A percentile compares a stretch with the other conserved stretches of the same genome.
Conservation (phyloP, 2,113 vertebrate genomes). For the Dipodomys merriami region DNA sequence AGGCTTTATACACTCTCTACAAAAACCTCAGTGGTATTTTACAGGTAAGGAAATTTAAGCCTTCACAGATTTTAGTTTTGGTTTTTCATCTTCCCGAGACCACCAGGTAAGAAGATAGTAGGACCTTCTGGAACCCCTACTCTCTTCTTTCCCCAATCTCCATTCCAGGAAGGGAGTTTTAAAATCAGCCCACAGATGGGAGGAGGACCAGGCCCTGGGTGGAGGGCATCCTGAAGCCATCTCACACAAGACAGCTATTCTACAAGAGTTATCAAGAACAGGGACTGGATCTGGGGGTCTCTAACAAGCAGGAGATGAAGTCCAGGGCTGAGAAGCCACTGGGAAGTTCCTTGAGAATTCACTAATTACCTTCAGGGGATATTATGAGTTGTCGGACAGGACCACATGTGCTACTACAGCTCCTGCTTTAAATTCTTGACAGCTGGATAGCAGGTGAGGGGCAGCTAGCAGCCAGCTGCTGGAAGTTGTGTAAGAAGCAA, state of each 20-base stretch:
- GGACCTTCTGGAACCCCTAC: too few species aligned
- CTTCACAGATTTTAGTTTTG: neutral
- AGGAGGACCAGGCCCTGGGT: neutral
- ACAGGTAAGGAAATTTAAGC: neutral
- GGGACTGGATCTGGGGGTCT: neutral
- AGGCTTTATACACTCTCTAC: neutral
- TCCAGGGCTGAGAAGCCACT: neutral
- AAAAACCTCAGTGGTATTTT: slow-evolving; percentile 5
- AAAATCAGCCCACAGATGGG: neutral
- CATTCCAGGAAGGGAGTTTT: neutral
- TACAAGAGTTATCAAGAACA: neutral
- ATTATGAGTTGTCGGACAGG: neutral
- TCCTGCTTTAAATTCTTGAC: neutral
- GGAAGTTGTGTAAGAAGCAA: neutral
- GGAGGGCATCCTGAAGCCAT: neutral
- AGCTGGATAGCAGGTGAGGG: neutral
- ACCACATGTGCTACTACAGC: too few species aligned
- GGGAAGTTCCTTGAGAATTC: neutral
- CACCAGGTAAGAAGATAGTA: neutral
- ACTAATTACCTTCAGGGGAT: neutral
- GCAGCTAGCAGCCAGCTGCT: neutral
- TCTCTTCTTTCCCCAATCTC: neutral
- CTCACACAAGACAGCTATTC: neutral
- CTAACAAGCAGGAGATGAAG: neutral
- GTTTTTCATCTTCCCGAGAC: neutral